These are phyloP conservation scores for Strigops habroptila DNA, from an alignment of 2,113 vertebrate species.

Conservation along the genomic window DNA sequence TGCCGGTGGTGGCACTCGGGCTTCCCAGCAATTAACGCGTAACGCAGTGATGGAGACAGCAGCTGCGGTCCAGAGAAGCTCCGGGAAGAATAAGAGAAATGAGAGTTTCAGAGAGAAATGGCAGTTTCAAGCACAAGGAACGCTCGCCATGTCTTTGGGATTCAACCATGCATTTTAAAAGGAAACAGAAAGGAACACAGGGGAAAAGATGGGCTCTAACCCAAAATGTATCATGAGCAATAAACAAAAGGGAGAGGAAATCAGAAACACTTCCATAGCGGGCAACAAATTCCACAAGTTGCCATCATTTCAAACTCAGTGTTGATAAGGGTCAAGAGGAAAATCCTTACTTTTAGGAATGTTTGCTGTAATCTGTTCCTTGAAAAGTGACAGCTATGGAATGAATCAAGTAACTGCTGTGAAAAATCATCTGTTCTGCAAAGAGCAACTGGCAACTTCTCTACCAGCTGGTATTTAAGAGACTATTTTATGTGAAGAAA, in stretches of 20 bases:
- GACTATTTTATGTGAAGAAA: neutral
- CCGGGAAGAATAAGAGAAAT: neutral
- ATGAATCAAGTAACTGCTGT: neutral
- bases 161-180: neutral
- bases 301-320: neutral
- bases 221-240: neutral
- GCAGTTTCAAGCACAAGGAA: neutral
- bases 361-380: neutral
- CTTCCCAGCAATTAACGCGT: neutral
- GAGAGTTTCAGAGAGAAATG: neutral
- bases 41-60: neutral
- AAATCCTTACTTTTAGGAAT: neutral
- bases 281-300: neutral
- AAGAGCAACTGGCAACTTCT: neutral
- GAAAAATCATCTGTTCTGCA: constrained; percentile 33
- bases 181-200: neutral
- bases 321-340: neutral
- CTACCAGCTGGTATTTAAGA: constrained; percentile 28
- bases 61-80: neutral
- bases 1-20: neutral
- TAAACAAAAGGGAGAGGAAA: neutral
- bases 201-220: neutral
- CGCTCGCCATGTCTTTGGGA: neutral
- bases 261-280: neutral
- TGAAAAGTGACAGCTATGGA: constrained; percentile 28